These are phyloP conservation scores for cat (Felis catus) DNA, from an alignment of 2,113 vertebrate species.

Conservation along the genomic window DNA sequence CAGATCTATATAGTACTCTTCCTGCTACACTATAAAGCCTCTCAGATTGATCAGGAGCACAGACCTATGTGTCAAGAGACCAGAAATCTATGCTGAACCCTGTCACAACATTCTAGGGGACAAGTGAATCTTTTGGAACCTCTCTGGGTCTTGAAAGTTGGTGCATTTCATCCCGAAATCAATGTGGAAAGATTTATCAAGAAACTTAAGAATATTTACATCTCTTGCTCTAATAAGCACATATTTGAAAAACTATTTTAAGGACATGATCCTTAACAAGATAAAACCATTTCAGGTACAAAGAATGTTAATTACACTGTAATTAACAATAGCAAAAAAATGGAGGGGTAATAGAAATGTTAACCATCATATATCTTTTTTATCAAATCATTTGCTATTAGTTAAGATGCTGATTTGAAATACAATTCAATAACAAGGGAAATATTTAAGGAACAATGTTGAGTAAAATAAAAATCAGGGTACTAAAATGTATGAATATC, in stretches of 20 bases:
- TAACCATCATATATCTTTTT: neutral
- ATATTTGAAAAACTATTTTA: constrained; percentile 18
- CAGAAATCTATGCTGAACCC: neutral
- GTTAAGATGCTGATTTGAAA: constrained; percentile 6
- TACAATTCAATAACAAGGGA: neutral
- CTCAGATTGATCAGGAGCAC: neutral
- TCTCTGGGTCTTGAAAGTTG: neutral
- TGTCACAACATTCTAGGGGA: neutral
- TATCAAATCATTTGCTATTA: neutral
- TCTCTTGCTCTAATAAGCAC: neutral
- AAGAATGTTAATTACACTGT: neutral
- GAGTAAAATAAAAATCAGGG: constrained; percentile 23
- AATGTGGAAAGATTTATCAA: constrained; percentile 22
- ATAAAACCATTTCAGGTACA: neutral
- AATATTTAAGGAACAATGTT: constrained; percentile 10
- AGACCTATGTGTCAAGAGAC: neutral
- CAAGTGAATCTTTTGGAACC: neutral
- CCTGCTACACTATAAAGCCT: neutral
- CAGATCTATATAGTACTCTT: neutral
- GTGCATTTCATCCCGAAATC: neutral
- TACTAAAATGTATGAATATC: neutral
- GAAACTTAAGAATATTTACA: neutral
- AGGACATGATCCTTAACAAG: neutral
- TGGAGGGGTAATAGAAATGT: neutral
- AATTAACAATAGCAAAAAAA: neutral